Percentiles rank a stretch among this genome's conserved stretches.
phyloP scores from a whole-genome alignment of 2,888 invertebrate genomes.

The Aquatica leii region DNA sequence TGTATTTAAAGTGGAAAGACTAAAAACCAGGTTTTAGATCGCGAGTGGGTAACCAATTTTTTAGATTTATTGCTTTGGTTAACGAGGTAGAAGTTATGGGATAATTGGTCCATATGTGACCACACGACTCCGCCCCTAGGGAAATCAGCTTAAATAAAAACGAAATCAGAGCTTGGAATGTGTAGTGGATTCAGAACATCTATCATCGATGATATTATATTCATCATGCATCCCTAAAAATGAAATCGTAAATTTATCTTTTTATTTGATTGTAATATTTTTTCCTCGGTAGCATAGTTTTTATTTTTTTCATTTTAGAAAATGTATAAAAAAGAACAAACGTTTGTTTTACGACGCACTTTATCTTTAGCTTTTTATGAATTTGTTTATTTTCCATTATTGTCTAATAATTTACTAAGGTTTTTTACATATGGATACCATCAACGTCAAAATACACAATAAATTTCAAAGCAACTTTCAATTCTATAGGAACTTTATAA shows the following conservation, averaged over 20 bases:
- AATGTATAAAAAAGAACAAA: too few species aligned
- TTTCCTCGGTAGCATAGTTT: slow-evolving; percentile 22
- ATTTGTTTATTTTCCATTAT: too few species aligned
- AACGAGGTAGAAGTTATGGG: slow-evolving; percentile 51
- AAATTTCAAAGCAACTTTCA: too few species aligned
- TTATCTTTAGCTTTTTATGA: too few species aligned
- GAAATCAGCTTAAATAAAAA: slow-evolving; percentile 34
- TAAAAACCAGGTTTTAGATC: slow-evolving; percentile 27
- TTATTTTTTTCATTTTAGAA: slow-evolving; percentile 8
- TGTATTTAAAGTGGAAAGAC: slow-evolving; percentile 26
- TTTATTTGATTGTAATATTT: slow-evolving; percentile 27
- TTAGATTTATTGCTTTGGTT: slow-evolving; percentile 47
- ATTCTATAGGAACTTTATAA: too few species aligned
- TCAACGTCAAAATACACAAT: too few species aligned
- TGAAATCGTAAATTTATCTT: slow-evolving; percentile 25
- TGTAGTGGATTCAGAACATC: slow-evolving; percentile 26
- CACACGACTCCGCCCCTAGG: slow-evolving; percentile 36
- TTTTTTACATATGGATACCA: too few species aligned
- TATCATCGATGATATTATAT: slow-evolving; percentile 30
- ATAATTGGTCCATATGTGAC: slow-evolving; percentile 52
- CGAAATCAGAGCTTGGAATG: slow-evolving; percentile 31
- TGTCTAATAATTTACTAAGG: too few species aligned
- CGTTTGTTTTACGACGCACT: too few species aligned
- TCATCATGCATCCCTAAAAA: slow-evolving; percentile 25
- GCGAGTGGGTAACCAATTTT: slow-evolving; percentile 31